Evolutionary conservation across 2,797 vertebrate species (phyloP).

Genomic region (Philypnodon macrostomus): DNA sequence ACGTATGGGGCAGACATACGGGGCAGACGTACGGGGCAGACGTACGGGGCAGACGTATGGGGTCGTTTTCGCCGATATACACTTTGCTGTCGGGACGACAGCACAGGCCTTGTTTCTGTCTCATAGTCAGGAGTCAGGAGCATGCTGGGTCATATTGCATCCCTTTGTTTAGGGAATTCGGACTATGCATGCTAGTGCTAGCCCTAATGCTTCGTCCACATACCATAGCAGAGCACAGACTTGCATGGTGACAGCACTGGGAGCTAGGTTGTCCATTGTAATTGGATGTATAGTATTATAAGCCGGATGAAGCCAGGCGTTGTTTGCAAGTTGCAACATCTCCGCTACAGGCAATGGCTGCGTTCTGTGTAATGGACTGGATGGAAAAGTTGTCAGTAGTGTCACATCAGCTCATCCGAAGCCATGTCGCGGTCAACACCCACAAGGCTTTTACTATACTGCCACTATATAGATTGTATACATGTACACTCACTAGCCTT

Average conservation of each 20-base stretch:
- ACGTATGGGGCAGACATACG: no score
- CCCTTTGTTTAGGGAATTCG: slow-evolving; percentile 60
- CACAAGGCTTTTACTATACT: slow-evolving; percentile 18
- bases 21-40: no score
- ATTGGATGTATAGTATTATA: slow-evolving; percentile 57
- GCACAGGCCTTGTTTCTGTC: no score
- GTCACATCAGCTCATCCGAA: slow-evolving; percentile 49
- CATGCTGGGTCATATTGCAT: slow-evolving; percentile 58
- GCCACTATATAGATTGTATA: slow-evolving; percentile 11
- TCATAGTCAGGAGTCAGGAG: slow-evolving; percentile 55
- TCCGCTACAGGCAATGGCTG: slow-evolving; percentile 39
- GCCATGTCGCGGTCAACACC: slow-evolving; percentile 15
- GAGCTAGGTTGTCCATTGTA: slow-evolving; percentile 48
- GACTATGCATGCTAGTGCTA: slow-evolving; percentile 36
- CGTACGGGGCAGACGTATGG: no score
- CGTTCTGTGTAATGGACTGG: slow-evolving; percentile 59
- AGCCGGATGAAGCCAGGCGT: slow-evolving; percentile 33
- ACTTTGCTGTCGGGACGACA: no score
- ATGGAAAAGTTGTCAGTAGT: slow-evolving; percentile 55
- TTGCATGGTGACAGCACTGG: slow-evolving; percentile 44
- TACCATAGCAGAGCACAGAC: slow-evolving; percentile 33
- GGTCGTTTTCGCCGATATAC: no score
- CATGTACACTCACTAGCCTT: background rate
- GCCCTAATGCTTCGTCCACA: slow-evolving; percentile 18
- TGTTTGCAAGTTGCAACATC: slow-evolving; percentile 36